A percentile compares a stretch with the other conserved stretches of the same genome.
phyloP scores from a whole-genome alignment of 1,140 invertebrate species.

The Aphis gossypii region DNA sequence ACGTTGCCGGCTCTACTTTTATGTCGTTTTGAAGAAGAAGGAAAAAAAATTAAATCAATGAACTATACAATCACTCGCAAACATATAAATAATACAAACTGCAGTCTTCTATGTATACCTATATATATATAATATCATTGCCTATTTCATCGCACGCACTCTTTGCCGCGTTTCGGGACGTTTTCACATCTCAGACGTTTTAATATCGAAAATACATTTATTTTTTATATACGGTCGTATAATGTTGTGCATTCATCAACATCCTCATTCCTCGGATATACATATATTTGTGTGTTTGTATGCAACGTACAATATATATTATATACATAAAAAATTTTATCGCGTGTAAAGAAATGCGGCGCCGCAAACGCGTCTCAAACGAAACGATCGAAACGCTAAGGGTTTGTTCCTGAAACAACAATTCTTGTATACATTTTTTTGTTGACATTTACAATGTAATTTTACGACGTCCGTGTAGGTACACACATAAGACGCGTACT shows the following conservation, averaged over 20 bases:
- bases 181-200: not conserved
- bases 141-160: not conserved
- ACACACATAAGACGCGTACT: not conserved
- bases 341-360: not conserved
- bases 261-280: not conserved
- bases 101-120: not conserved
- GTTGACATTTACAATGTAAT: not conserved
- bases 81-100: not conserved
- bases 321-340: not conserved
- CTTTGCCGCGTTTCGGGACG: not conserved
- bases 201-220: constrained; percentile 3
- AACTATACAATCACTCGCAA: not conserved
- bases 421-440: not conserved
- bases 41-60: not conserved
- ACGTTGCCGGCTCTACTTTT: not conserved
- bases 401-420: not conserved
- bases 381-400: not conserved
- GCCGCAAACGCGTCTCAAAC: not conserved
- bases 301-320: no score
- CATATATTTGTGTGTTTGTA: no score
- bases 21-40: not conserved
- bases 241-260: not conserved
- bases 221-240: constrained; percentile 1
- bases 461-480: not conserved
- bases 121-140: not conserved